A percentile compares a stretch with the other conserved stretches of the same genome.
phyloP scores from a whole-genome alignment of 2,113 vertebrate genomes.

The Sus scrofa region T2T-Sscrofa CM000814.6:4191001-4191500 shows the following conservation, averaged over 20 bases:
- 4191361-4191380: neutral
- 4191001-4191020: neutral
- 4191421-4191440: too few relatives aligned
- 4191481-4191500: too few relatives aligned
- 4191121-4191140: conserved; percentile 98
- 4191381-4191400: neutral
- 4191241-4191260: conserved; percentile 93
- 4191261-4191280: conserved; percentile 2
- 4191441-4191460: too few relatives aligned
- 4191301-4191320: neutral
- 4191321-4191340: neutral
- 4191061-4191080: neutral
- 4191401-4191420: too few relatives aligned
- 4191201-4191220: conserved; percentile 97
- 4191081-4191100: neutral
- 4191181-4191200: conserved; percentile 97
- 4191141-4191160: conserved; percentile 98
- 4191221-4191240: conserved; percentile 98
- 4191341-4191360: neutral
- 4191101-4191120: conserved; percentile 92
- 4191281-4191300: accelerated
- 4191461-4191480: too few relatives aligned
- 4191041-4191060: accelerated
- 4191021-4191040: neutral
- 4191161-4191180: conserved; percentile 99